Conservation (phyloP, 2,113 vertebrate genomes). For the Anser cygnoides region DNA sequence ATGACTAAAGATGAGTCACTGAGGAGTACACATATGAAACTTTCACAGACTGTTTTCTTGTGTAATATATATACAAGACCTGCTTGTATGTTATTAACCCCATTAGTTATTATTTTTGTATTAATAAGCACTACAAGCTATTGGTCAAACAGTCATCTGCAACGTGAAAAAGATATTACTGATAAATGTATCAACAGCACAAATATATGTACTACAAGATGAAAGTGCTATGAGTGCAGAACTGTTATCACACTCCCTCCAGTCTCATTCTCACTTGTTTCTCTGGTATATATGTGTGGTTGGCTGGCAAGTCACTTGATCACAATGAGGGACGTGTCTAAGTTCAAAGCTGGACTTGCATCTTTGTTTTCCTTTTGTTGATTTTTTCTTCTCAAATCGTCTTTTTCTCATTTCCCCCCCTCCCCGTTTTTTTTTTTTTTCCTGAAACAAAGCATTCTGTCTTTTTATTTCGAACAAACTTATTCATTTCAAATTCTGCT, state of each 20-base stretch:
- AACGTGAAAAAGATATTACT: not conserved
- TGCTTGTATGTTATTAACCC: not conserved
- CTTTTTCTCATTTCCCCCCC: not conserved
- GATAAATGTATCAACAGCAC: not conserved
- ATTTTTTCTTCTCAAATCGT: not conserved
- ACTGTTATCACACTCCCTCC: conserved; percentile 41
- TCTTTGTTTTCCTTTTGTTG: conserved; percentile 13
- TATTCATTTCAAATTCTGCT: conserved; percentile 42
- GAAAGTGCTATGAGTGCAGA: conserved; percentile 31
- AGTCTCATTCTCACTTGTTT: conserved; percentile 68
- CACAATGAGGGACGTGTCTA: conserved; percentile 34
- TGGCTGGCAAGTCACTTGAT: conserved; percentile 53
- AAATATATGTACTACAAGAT: not conserved
- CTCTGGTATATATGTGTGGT: not conserved
- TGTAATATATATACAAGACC: not conserved
- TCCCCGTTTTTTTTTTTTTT: too few species aligned
- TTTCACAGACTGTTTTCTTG: not conserved
- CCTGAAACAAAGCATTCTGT: not conserved
- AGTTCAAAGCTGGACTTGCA: conserved; percentile 40
- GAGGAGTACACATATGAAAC: not conserved
- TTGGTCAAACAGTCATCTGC: not conserved
- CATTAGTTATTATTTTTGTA: not conserved
- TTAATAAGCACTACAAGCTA: not conserved
- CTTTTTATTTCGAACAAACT: conserved; percentile 38
- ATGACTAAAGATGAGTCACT: not conserved